phyloP scores from a whole-genome alignment of 2,888 invertebrate genomes.

The Drosophila mayaguana region DNA sequence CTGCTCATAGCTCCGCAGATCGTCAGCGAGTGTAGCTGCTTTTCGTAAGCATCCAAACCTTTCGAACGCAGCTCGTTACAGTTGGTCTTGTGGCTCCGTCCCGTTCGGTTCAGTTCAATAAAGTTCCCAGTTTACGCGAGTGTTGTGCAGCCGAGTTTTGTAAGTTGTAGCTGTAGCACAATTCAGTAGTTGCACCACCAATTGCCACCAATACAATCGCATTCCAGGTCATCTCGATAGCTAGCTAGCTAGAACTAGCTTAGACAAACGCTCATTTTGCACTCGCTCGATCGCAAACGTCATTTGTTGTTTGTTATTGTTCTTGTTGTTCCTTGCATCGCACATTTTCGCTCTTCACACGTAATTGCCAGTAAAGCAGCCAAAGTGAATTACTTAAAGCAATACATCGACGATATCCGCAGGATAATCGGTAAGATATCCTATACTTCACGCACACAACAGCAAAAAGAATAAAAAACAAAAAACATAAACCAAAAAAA shows the following conservation, averaged over 20 bases:
- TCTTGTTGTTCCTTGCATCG: slow-evolving; percentile 45
- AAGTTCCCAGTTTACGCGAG: slow-evolving; percentile 22
- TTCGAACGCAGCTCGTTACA: slow-evolving; percentile 28
- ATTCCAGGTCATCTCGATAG: slow-evolving; percentile 36
- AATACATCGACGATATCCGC: slow-evolving; percentile 86
- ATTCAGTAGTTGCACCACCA: slow-evolving; percentile 27
- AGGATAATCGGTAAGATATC: slow-evolving; percentile 85
- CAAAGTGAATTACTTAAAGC: slow-evolving; percentile 86
- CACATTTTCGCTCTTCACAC: slow-evolving; percentile 55
- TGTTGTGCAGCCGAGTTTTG: slow-evolving; percentile 57
- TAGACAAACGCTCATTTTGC: slow-evolving; percentile 44
- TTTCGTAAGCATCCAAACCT: slow-evolving; percentile 39
- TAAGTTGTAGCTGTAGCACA: slow-evolving; percentile 57
- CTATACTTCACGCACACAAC: slow-evolving; percentile 3
- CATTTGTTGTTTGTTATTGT: slow-evolving; percentile 48
- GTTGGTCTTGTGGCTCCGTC: slow-evolving; percentile 54
- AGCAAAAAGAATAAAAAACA: neutral
- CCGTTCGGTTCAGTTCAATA: slow-evolving; percentile 47
- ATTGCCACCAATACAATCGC: slow-evolving; percentile 30
- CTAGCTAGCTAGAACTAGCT: slow-evolving; percentile 13
- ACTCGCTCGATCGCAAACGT: slow-evolving; percentile 55
- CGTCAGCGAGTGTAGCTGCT: slow-evolving; percentile 85
- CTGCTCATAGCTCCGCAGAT: slow-evolving; percentile 85
- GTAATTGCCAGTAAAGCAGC: slow-evolving; percentile 77
- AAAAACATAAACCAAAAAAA: too few species aligned